phyloP scores from a whole-genome alignment of 2,113 vertebrate genomes.

The Hyperoodon ampullatus region DNA sequence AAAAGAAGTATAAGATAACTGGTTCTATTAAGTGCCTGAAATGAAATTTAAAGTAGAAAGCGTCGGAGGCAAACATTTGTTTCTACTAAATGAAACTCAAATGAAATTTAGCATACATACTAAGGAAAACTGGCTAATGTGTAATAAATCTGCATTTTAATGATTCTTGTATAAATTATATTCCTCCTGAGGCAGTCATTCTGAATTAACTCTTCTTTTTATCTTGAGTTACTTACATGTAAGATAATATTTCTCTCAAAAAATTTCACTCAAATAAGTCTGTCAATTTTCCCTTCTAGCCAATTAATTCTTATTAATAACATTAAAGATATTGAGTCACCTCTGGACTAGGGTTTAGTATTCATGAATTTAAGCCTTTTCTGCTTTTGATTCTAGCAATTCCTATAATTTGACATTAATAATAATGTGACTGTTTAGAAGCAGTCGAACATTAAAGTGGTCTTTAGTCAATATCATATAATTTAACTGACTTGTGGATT shows the following conservation, averaged over 20 bases:
- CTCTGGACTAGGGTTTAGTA: background rate
- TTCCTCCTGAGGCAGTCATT: background rate
- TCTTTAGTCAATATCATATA: background rate
- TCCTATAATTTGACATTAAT: background rate
- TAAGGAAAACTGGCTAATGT: conserved; percentile 28
- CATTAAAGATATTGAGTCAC: background rate
- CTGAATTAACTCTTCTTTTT: background rate
- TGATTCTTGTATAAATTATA: background rate
- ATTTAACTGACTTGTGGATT: background rate
- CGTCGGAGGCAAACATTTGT: conserved; percentile 19
- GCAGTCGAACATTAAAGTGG: background rate
- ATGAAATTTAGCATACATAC: background rate
- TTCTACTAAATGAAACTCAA: conserved; percentile 44
- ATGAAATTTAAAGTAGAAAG: conserved; percentile 48
- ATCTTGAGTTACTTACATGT: background rate
- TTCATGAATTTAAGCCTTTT: background rate
- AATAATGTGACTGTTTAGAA: background rate
- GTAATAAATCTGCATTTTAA: conserved; percentile 36
- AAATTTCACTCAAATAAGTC: background rate
- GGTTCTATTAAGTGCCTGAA: conserved; percentile 17
- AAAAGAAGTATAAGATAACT: conserved; percentile 16
- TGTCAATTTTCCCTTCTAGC: background rate
- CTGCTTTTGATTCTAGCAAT: background rate
- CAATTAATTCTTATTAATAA: background rate
- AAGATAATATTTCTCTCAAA: background rate